A percentile compares a stretch with the other conserved stretches of the same genome.
These are phyloP conservation scores for Takifugu bimaculatus DNA, from an alignment of 2,113 vertebrate genomes.

Conservation along the genomic window DNA sequence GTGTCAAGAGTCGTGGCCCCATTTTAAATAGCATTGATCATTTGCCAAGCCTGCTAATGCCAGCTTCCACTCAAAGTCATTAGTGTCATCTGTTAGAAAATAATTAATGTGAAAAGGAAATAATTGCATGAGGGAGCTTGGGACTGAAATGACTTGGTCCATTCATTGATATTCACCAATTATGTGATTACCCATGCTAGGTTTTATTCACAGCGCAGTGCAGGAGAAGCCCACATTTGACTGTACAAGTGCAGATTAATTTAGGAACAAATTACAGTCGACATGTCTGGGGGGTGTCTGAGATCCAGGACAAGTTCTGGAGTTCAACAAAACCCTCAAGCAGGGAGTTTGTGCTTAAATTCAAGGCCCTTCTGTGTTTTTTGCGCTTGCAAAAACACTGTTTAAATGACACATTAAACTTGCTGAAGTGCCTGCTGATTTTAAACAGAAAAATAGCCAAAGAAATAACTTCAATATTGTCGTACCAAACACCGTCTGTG, in stretches of 20 bases:
- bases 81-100: slow-evolving; percentile 90
- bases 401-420: too few relatives aligned
- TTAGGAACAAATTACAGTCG: slow-evolving; percentile 77
- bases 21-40: slow-evolving; percentile 72
- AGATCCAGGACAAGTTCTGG: slow-evolving; percentile 77
- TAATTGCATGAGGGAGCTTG: slow-evolving; percentile 90
- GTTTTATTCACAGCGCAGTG: slow-evolving; percentile 72
- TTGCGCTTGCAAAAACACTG: too few relatives aligned
- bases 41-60: slow-evolving; percentile 68
- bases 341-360: slow-evolving; percentile 34
- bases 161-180: slow-evolving; percentile 86
- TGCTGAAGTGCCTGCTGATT: too few relatives aligned
- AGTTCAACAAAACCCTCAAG: slow-evolving; percentile 68
- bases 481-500: too few relatives aligned
- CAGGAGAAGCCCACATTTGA: slow-evolving; percentile 63
- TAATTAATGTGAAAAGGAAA: slow-evolving; percentile 92
- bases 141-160: slow-evolving; percentile 76
- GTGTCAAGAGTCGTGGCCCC: slow-evolving; percentile 71
- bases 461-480: too few relatives aligned
- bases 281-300: slow-evolving; percentile 62
- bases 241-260: slow-evolving; percentile 71
- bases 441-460: too few relatives aligned
- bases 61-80: slow-evolving; percentile 88
- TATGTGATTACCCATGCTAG: slow-evolving; percentile 74
- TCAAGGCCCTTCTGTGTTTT: slow-evolving; percentile 29